Base-by-base conservation (phyloP, 2,797 vertebrate species). In the Alcedo atthis region DNA sequence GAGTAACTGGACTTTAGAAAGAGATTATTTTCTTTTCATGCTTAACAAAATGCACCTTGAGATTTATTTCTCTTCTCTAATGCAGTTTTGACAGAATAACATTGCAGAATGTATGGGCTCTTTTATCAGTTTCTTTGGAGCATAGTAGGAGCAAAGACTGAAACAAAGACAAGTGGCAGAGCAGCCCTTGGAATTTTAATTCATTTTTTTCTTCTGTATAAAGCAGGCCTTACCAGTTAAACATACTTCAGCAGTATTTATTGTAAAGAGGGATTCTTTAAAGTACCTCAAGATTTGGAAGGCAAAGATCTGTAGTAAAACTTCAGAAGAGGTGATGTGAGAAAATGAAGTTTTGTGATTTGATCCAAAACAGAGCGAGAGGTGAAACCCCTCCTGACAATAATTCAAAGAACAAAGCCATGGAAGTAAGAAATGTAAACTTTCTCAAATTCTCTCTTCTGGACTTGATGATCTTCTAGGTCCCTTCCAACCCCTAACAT, bases 1-100 rank as follows among this genome's bases (percentile, higher is more conserved):
- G 35, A 83, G 53, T 71, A 94, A 74, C 71, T 53, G 80, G 85
- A 79, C 80, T 92, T 89, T n/a, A 66, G 79, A 55, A 80, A 77
- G 64, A 58, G 30, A 28, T 63, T 1, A 63, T 89, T 81, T 90
- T 93, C 24, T 89, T 85, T 85, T 89, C 58, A 83, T 83, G 61
- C 64, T 73, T 93, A 85, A 75, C 61, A 85, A 81, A 87, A 53
- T 83, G 69, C 58, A 85, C 54, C 80, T 87, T 66, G 81, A 94
- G 95, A 86, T 81, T 89, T 92, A 54, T 78, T 90, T 89, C 67
- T 89, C 71, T 67, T 92, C 73, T 87, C 49, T 74, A 85, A 62
- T 63, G 53, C 74, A 69, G 66, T 81, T 89, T 89, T 89, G 53
- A 83, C 73, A 87, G 85, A 81, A 61, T 75, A 84, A 61, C 45